These are phyloP conservation scores for Dendroctonus valens DNA, from an alignment of 1,140 invertebrate genomes.

Conservation along the genomic window DNA sequence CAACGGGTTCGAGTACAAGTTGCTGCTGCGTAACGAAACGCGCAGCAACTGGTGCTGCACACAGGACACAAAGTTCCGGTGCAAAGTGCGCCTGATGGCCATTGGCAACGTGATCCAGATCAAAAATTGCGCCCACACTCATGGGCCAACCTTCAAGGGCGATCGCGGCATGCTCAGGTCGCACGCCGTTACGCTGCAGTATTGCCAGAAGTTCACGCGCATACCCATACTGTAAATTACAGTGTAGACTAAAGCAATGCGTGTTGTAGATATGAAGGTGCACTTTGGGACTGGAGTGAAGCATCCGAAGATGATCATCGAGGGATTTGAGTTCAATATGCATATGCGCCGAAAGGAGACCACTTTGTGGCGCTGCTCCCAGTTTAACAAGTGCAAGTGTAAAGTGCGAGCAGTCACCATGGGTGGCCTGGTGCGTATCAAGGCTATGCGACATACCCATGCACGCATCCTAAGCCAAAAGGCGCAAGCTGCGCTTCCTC, in stretches of 20 bases:
- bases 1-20: constrained; percentile 32
- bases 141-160: constrained; percentile 34
- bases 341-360: constrained; percentile 28
- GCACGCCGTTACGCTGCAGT: constrained; percentile 11
- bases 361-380: constrained; percentile 37
- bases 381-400: constrained; percentile 35
- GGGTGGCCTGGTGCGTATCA: constrained; percentile 30
- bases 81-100: constrained; percentile 36
- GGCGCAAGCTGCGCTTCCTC: too few species aligned
- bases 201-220: constrained; percentile 17
- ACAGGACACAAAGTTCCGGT: constrained; percentile 24
- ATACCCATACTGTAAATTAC: background rate
- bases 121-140: constrained; percentile 33
- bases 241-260: background rate
- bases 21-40: constrained; percentile 19
- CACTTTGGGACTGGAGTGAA: constrained; percentile 36
- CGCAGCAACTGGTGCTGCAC: constrained; percentile 36
- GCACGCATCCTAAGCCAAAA: constrained; percentile 1
- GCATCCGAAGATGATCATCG: constrained; percentile 36
- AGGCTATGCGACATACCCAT: constrained; percentile 34
- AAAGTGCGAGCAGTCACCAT: constrained; percentile 35
- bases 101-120: constrained; percentile 29
- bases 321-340: constrained; percentile 35
- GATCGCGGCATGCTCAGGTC: constrained; percentile 8
- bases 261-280: constrained; percentile 23